phyloP scores from a whole-genome alignment of 1,140 invertebrate genomes.

The Drosophila quadrilineata region DNA sequence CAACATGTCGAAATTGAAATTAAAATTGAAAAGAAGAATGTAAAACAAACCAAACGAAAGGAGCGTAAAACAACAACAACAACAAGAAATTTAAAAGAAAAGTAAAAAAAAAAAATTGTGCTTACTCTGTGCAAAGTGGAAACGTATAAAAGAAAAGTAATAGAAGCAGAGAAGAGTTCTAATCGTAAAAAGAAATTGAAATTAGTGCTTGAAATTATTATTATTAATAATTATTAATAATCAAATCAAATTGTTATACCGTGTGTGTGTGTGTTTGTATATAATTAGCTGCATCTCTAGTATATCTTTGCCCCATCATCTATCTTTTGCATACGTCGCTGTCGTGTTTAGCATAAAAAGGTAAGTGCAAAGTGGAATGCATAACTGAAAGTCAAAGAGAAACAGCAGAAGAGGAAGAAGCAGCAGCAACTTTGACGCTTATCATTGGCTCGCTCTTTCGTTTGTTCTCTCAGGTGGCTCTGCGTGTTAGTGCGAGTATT shows the following conservation, averaged over 20 bases:
- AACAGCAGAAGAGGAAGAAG: background rate
- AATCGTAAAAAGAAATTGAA: background rate
- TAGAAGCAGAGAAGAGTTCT: too few species aligned
- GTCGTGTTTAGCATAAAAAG: conserved; percentile 51
- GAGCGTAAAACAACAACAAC: conserved; percentile 43
- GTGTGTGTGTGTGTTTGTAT: too few species aligned
- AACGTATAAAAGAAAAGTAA: too few species aligned
- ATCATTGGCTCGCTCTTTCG: conserved; percentile 47
- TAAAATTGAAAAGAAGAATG: conserved; percentile 34
- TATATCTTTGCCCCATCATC: background rate
- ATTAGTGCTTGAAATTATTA: too few species aligned
- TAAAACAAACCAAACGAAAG: too few species aligned
- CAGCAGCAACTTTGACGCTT: conserved; percentile 37
- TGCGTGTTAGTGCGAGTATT: too few species aligned
- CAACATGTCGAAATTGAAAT: conserved; percentile 30
- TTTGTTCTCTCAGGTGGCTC: too few species aligned
- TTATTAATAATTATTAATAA: too few species aligned
- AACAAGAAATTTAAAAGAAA: background rate
- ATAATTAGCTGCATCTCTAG: background rate
- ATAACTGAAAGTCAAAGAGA: too few species aligned
- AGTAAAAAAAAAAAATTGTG: conserved; percentile 40
- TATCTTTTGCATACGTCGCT: background rate
- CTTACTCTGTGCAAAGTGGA: too few species aligned
- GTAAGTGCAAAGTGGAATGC: conserved; percentile 62
- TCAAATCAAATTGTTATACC: too few species aligned